Conservation (phyloP, 1,140 invertebrate genomes). For the Drosophila nigrodunni region DNA sequence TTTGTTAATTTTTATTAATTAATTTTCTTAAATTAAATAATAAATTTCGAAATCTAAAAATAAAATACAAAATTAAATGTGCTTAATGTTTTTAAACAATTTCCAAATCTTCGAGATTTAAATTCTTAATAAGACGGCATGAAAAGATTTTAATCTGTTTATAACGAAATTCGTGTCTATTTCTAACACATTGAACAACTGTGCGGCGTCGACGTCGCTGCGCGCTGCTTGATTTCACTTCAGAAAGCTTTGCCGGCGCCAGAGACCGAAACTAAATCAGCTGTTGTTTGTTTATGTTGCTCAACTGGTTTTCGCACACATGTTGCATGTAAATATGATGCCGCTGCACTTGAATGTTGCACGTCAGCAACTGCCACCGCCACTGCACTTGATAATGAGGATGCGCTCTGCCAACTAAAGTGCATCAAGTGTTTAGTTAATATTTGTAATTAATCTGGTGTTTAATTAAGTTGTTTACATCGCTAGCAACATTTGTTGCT, state of each 20-base stretch:
- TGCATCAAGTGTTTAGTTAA: slow-evolving; percentile 61
- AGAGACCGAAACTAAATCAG: slow-evolving; percentile 58
- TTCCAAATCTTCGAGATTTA: too few species aligned
- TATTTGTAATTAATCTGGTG: slow-evolving; percentile 35
- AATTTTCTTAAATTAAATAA: too few species aligned
- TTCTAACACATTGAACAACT: neutral
- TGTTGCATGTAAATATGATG: slow-evolving; percentile 45
- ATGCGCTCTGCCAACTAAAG: slow-evolving; percentile 26
- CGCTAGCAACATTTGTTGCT: slow-evolving; percentile 36
- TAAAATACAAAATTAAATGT: too few species aligned
- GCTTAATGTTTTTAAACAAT: too few species aligned
- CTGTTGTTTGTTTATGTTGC: slow-evolving; percentile 83
- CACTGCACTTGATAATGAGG: slow-evolving; percentile 46
- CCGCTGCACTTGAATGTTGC: slow-evolving; percentile 45
- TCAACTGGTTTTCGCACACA: slow-evolving; percentile 54
- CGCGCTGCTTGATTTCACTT: slow-evolving; percentile 71
- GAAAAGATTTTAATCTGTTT: neutral
- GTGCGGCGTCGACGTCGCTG: slow-evolving; percentile 43
- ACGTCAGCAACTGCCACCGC: slow-evolving; percentile 33
- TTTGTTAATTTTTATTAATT: too few species aligned
- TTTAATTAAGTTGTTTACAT: slow-evolving; percentile 36
- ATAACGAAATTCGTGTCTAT: neutral
- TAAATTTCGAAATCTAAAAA: too few species aligned
- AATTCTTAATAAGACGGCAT: too few species aligned
- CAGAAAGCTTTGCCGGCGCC: slow-evolving; percentile 76